Base-by-base conservation (phyloP, 2,113 vertebrate genomes). In the Sylvicapra grimmia region DNA sequence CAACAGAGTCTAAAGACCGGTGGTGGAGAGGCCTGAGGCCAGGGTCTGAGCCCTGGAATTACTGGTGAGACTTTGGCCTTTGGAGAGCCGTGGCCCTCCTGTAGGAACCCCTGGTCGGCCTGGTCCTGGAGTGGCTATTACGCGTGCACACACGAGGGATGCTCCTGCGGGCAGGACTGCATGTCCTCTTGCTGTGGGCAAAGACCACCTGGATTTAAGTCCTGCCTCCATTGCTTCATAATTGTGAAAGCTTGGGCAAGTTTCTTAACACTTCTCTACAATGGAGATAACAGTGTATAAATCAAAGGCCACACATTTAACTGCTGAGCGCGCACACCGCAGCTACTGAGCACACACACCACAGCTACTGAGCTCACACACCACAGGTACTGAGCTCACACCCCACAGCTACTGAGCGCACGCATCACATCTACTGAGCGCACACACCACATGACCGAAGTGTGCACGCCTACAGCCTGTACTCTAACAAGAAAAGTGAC, bases 331-430 rank as follows among this genome's bases (percentile, higher is more conserved):
- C 58, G 27, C 58, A 59, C 25, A 59, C 58, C 58, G 12, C 25
- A 59, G 58, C 58, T 12, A 59, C 58, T 27, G 6, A 33, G 14
- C 3, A 0, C 14, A 65, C 54, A 8, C 7, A 56, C 19, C 54
- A 8, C 18, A 56, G 54, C 2, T 56, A 56, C 18, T 56, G 18
- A 56, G 0, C 0, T 0, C 54, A 56, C 15, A 65, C 7, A 8
- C 15, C 31, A 4, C 63, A 65, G 1, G 6, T 8, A 65, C 63
- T 18, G 31, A n/a, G 63, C 7, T 0, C 14, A 65, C 15, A 65
- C 14, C 16, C 61, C 2, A 0, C 6, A 65, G 15, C 3, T 33
- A 65, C 63, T n/a, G 31, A n/a, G 40, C 4, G 5, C 40, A 44
- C 40, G 40, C 7, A 47, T 47, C 47, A 47, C 61, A 33, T 1